A percentile compares a stretch with the other conserved stretches of the same genome.
phyloP scores from a whole-genome alignment of 2,797 vertebrate genomes.

The Spinus olivaceus region DNA sequence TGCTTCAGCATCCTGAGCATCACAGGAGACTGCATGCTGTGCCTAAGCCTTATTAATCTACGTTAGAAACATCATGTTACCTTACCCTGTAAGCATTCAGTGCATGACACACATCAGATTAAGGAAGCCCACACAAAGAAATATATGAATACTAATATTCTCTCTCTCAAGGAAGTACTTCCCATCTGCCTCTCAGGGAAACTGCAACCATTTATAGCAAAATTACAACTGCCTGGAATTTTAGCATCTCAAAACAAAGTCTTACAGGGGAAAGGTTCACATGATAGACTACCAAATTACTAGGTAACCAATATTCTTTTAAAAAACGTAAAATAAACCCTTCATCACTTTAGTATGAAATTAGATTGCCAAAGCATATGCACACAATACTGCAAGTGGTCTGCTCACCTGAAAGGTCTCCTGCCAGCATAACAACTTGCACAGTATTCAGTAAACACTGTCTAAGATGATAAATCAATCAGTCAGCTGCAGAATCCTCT shows the following conservation, averaged over 20 bases:
- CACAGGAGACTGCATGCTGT: constrained; percentile 6
- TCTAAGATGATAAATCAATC: background rate
- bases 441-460: background rate
- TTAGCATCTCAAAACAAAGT: background rate
- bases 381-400: background rate
- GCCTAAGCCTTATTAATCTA: constrained; percentile 10
- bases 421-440: background rate
- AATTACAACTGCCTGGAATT: constrained; percentile 4
- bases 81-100: constrained; percentile 8
- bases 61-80: background rate
- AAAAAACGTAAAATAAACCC: background rate
- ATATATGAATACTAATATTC: constrained; percentile 23
- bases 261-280: background rate
- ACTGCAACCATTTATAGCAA: background rate
- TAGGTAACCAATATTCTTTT: background rate
- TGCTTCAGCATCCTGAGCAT: constrained; percentile 5
- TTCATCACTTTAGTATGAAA: background rate
- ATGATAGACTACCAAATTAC: background rate
- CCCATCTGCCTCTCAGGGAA: constrained; percentile 18
- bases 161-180: constrained; percentile 19
- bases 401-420: background rate
- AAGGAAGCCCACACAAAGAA: constrained; percentile 47
- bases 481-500: background rate
- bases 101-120: background rate
- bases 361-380: background rate